Conservation (phyloP, 2,888 invertebrate species). For the Frankliniella intonsa region DNA sequence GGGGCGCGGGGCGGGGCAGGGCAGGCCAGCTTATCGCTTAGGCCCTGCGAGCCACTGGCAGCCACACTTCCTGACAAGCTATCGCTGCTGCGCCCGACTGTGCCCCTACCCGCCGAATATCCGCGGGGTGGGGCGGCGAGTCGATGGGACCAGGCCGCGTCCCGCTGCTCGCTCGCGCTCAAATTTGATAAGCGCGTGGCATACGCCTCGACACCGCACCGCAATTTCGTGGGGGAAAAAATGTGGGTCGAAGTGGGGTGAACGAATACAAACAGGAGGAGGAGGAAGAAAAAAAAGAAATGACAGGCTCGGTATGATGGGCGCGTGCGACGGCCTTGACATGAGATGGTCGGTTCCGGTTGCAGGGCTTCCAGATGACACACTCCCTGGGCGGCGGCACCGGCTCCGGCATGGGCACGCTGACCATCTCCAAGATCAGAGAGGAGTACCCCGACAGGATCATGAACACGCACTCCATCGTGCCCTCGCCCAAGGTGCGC, state of each 20-base stretch:
- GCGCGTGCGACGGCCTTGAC: background rate
- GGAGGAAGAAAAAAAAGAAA: background rate
- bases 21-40: background rate
- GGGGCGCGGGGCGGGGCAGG: background rate
- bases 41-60: background rate
- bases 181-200: no score
- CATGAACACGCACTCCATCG: slow-evolving; percentile 79
- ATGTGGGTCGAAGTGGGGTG: no score
- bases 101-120: background rate
- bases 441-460: slow-evolving; percentile 85
- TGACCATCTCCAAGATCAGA: slow-evolving; percentile 80
- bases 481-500: slow-evolving; percentile 75
- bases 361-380: slow-evolving; percentile 66
- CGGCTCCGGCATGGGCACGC: slow-evolving; percentile 83
- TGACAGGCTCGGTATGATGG: background rate
- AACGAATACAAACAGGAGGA: no score
- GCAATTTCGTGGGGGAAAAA: no score
- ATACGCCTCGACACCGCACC: no score
- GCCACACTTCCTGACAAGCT: background rate
- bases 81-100: background rate
- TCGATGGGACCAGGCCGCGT: background rate
- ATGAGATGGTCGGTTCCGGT: slow-evolving; percentile 34
- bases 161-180: background rate
- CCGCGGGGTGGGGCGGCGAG: background rate
- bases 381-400: slow-evolving; percentile 86